Percentiles rank a stretch among this genome's conserved stretches.
Evolutionary conservation across 2,113 vertebrate genomes (phyloP).

Genomic region (Leucopsar rothschildi): DNA sequence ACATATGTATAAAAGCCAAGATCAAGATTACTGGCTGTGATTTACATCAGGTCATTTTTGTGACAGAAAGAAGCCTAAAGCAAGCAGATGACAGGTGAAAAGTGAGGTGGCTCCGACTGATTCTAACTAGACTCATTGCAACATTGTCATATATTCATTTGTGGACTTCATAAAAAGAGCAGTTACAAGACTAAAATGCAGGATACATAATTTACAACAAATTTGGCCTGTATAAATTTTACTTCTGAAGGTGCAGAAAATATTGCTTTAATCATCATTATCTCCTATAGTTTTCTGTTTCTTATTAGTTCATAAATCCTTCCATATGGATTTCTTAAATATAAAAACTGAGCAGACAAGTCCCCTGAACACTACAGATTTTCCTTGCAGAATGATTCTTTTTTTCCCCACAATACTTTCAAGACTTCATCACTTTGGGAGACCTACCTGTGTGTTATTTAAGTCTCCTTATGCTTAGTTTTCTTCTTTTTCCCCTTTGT

Average conservation of each 20-base stretch:
- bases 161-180: not conserved
- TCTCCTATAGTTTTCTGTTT: not conserved
- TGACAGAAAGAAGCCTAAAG: not conserved
- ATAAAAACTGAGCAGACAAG: not conserved
- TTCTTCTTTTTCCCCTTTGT: not conserved
- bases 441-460: not conserved
- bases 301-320: not conserved
- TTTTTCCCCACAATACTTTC: not conserved
- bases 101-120: not conserved
- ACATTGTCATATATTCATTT: not conserved
- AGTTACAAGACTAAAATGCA: not conserved
- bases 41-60: not conserved
- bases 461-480: not conserved
- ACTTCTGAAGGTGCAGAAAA: not conserved
- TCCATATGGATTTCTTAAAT: not conserved
- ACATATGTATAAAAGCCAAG: not conserved
- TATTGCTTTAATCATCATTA: not conserved
- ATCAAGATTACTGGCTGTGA: not conserved
- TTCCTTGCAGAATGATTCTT: not conserved
- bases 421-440: not conserved
- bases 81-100: not conserved
- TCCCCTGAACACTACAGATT: not conserved
- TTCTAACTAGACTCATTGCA: not conserved
- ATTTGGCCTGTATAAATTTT: not conserved
- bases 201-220: not conserved